Evolutionary conservation across 1,140 invertebrate genomes (phyloP).

Genomic region (Linepithema humile): DNA sequence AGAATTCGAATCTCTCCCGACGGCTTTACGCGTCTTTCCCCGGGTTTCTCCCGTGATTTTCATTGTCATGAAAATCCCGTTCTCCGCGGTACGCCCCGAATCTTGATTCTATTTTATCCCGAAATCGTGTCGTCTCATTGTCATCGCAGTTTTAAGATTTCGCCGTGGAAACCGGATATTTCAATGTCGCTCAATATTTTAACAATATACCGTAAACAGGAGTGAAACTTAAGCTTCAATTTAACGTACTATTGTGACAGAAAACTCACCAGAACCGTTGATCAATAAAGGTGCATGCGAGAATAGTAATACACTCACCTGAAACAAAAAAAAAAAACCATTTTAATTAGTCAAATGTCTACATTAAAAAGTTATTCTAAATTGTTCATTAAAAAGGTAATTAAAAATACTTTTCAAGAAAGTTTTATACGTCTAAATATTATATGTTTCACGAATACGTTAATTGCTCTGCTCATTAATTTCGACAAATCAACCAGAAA

Average conservation of each 20-base stretch:
- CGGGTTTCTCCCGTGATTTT: constrained; percentile 43
- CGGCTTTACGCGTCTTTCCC: constrained; percentile 42
- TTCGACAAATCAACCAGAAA: too few species aligned
- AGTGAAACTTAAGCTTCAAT: too few species aligned
- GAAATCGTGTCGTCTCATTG: constrained; percentile 43
- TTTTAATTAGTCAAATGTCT: background rate
- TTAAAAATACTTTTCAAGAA: too few species aligned
- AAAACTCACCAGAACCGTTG: constrained; percentile 5
- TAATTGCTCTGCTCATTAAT: too few species aligned
- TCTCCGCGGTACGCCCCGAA: constrained; percentile 20
- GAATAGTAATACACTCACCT: constrained; percentile 5
- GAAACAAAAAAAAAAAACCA: constrained; percentile 12
- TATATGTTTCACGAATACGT: too few species aligned
- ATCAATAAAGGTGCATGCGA: background rate
- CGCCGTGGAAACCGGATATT: background rate
- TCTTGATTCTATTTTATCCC: constrained; percentile 47
- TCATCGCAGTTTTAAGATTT: background rate
- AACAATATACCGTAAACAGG: background rate
- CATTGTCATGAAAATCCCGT: constrained; percentile 51
- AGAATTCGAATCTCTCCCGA: constrained; percentile 52
- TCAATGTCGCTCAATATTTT: background rate
- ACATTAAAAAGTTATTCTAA: too few species aligned
- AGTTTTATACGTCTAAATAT: too few species aligned
- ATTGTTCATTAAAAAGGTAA: too few species aligned
- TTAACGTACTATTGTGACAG: background rate